Conservation (phyloP, 2,797 vertebrate species). For the Arnoldichthys spilopterus region DNA sequence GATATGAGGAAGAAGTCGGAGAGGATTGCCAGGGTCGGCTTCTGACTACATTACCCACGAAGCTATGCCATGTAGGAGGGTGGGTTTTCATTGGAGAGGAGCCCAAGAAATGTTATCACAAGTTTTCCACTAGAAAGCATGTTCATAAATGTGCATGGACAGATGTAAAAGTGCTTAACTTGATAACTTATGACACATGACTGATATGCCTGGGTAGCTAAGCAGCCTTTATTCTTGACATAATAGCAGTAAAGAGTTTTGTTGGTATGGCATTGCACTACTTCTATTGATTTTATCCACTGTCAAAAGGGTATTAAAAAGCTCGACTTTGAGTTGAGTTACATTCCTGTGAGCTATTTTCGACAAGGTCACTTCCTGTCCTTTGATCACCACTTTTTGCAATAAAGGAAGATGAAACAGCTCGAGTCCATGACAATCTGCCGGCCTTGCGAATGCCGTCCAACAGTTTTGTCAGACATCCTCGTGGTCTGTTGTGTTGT, state of each 20-base stretch:
- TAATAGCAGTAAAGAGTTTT: slow-evolving; percentile 12
- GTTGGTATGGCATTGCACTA: slow-evolving; percentile 12
- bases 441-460: slow-evolving; percentile 35
- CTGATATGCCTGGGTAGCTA: not conserved
- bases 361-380: not conserved
- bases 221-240: slow-evolving; percentile 24
- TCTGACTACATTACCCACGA: slow-evolving; percentile 54
- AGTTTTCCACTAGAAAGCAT: slow-evolving; percentile 17
- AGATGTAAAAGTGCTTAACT: no score
- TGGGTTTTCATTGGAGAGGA: slow-evolving; percentile 37
- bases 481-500: slow-evolving; percentile 44
- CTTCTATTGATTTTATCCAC: slow-evolving; percentile 29
- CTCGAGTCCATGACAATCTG: slow-evolving; percentile 46
- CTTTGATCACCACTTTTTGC: slow-evolving; percentile 10
- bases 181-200: not conserved
- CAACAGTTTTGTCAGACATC: slow-evolving; percentile 62
- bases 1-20: slow-evolving; percentile 24
- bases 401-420: slow-evolving; percentile 3
- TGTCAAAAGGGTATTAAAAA: slow-evolving; percentile 32
- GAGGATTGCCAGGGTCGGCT: slow-evolving; percentile 39
- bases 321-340: not conserved
- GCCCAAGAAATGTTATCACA: slow-evolving; percentile 30
- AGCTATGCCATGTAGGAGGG: slow-evolving; percentile 17
- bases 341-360: slow-evolving; percentile 20
- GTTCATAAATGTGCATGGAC: not conserved